phyloP scores from a whole-genome alignment of 1,140 invertebrate genomes.

The Octopus bimaculoides region DNA sequence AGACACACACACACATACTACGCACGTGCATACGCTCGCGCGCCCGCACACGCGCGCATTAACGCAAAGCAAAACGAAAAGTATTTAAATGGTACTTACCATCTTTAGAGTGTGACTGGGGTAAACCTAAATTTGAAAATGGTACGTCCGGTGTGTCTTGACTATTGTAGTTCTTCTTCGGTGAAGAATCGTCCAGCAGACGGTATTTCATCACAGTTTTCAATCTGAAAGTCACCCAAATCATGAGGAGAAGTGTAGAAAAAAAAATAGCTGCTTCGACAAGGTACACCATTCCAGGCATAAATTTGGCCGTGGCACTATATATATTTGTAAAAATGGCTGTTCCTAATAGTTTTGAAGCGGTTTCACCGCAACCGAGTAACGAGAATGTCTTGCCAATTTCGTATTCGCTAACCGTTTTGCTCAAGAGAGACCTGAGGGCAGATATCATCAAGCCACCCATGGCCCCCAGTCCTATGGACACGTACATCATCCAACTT shows the following conservation, averaged over 20 bases:
- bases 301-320: constrained; percentile 41
- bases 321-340: constrained; percentile 52
- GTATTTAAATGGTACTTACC: no score
- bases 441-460: constrained; percentile 47
- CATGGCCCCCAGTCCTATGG: constrained; percentile 44
- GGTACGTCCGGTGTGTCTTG: neutral
- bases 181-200: constrained; percentile 18
- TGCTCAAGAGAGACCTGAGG: constrained; percentile 49
- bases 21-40: no score
- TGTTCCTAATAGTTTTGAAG: constrained; percentile 48
- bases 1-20: no score
- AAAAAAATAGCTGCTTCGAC: constrained; percentile 43
- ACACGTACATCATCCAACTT: constrained; percentile 52
- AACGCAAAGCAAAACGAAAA: no score
- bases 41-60: no score
- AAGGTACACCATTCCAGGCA: constrained; percentile 45
- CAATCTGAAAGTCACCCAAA: constrained; percentile 32
- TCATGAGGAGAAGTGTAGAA: constrained; percentile 28
- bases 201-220: constrained; percentile 29
- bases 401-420: constrained; percentile 45
- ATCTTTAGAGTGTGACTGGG: no score
- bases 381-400: constrained; percentile 51
- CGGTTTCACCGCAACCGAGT: constrained; percentile 46
- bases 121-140: no score
- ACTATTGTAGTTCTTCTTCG: neutral